phyloP scores from a whole-genome alignment of 1,140 invertebrate species.

The Diorhabda elongata region DNA sequence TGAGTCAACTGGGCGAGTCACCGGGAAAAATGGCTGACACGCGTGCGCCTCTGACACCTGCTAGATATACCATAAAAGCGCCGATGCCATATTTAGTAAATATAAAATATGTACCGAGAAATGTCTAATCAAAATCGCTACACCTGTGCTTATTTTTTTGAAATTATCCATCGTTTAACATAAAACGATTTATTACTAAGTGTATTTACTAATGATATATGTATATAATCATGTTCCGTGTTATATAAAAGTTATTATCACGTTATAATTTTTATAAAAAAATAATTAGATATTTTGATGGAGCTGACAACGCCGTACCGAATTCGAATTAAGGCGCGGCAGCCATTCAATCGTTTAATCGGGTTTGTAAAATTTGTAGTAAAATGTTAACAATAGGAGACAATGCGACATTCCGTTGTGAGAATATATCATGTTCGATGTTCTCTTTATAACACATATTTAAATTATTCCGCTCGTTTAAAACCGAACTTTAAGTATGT shows the following conservation, averaged over 20 bases:
- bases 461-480: background rate
- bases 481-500: background rate
- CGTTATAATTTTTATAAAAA: no score
- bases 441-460: background rate
- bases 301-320: background rate
- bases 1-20: slow-evolving; percentile 34
- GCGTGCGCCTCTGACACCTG: slow-evolving; percentile 29
- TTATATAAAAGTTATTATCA: no score
- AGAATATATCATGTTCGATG: background rate
- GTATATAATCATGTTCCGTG: no score
- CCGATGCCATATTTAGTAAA: slow-evolving; percentile 1
- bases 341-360: background rate
- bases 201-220: no score
- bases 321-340: background rate
- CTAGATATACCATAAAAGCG: background rate
- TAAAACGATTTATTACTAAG: no score
- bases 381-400: slow-evolving; percentile 1
- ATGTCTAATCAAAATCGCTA: background rate
- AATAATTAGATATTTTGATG: background rate
- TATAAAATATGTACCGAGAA: background rate
- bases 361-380: background rate
- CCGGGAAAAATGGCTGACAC: slow-evolving; percentile 30
- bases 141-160: no score
- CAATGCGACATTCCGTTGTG: background rate
- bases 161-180: no score